phyloP scores from a whole-genome alignment of 2,888 invertebrate species.

The Diarsia brunnea region DNA sequence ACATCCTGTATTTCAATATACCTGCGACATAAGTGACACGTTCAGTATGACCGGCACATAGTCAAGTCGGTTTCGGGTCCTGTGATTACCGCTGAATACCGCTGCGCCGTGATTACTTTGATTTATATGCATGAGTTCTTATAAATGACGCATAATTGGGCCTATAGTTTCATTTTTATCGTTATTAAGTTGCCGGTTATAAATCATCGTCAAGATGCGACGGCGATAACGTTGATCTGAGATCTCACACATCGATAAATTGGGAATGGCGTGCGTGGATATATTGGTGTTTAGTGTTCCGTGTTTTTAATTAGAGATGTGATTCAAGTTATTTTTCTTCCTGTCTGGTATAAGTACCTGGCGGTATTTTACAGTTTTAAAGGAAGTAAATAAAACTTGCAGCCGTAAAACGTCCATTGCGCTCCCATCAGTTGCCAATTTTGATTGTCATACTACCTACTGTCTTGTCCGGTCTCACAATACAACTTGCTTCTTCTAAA shows the following conservation, averaged over 20 bases:
- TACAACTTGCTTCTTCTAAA: background rate
- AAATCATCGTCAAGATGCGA: slow-evolving; percentile 81
- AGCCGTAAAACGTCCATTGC: background rate
- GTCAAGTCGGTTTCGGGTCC: slow-evolving; percentile 61
- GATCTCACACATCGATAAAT: slow-evolving; percentile 71
- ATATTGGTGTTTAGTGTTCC: slow-evolving; percentile 47
- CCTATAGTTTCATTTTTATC: slow-evolving; percentile 79
- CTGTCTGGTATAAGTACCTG: background rate
- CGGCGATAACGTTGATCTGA: slow-evolving; percentile 69
- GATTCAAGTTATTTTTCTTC: slow-evolving; percentile 7
- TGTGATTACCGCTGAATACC: slow-evolving; percentile 85
- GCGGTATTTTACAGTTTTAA: background rate
- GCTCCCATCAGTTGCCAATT: background rate
- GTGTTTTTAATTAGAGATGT: slow-evolving; percentile 34
- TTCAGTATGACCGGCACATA: slow-evolving; percentile 35
- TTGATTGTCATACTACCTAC: background rate
- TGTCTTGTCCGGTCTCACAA: background rate
- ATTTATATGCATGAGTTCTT: slow-evolving; percentile 87
- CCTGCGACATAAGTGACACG: slow-evolving; percentile 48
- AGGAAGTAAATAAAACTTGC: background rate
- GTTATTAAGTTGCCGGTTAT: slow-evolving; percentile 76
- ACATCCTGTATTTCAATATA: slow-evolving; percentile 42
- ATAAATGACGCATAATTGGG: slow-evolving; percentile 86
- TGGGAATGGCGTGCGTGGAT: slow-evolving; percentile 63
- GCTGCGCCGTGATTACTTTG: slow-evolving; percentile 79